Evolutionary conservation across 2,888 invertebrate genomes (phyloP), one percentile per base, ranked within the genome.

Genomic region (Dione juno): DNA sequence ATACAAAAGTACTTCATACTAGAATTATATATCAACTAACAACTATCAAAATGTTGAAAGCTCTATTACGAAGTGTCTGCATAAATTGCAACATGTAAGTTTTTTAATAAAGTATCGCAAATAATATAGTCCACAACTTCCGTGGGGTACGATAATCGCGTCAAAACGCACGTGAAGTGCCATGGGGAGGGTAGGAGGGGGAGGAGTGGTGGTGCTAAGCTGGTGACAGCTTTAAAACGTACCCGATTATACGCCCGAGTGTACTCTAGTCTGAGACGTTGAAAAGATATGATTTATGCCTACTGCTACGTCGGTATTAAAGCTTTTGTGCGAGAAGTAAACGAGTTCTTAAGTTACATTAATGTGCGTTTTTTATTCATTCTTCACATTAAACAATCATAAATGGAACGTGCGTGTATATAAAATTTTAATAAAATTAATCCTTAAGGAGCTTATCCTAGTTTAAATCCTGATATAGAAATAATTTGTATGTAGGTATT

Each of bases 161-260:
- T 93, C 92, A 93, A 92, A 92, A 92, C 92, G 92, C 92, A 92
- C 92, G 90, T 91, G 90, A 90, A 92, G 91, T 87, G 86, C 84
- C 84, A 80, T 77, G 75, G 74, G 76, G 76, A 75, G 65, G 21
- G 35, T 2, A 14, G 35, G 11, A 50, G 59, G 57, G 16, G 19
- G 52, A 48, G 61, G 45, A 61, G 54, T 45, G 68, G 67, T 45
- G 68, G 78, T 72, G 83, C 85, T 91, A 91, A 92, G 92, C 90
- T 87, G 87, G 86, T 86, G 87, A 84, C 87, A 84, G 68, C 68
- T 69, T 90, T 90, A 89, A 90, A 92, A 90, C 88, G 87, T 86
- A 84, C 86, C 90, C 87, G 92, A 89, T 92, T 91, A 91, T 88
- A 87, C 86, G 81, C 79, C 85, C 82, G 85, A 90, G 89, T 88